Conservation (phyloP, 2,113 vertebrate species). For the Phaethon lepturus region DNA sequence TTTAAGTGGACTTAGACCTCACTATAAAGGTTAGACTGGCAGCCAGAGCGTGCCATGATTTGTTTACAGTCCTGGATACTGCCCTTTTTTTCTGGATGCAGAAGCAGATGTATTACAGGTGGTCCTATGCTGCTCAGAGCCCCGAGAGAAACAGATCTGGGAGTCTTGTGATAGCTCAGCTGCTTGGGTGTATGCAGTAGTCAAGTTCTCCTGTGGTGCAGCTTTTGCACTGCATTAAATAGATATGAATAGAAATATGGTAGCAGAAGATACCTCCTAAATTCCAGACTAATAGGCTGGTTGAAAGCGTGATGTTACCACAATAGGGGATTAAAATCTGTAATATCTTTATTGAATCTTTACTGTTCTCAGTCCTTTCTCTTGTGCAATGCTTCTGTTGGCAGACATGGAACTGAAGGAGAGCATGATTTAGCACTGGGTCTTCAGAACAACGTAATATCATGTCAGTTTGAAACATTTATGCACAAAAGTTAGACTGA, state of each 20-base stretch:
- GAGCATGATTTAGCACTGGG: background rate
- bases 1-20: background rate
- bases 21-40: background rate
- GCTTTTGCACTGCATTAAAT: background rate
- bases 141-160: background rate
- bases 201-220: background rate
- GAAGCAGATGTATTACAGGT: background rate
- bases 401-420: background rate
- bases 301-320: background rate
- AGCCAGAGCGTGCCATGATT: background rate
- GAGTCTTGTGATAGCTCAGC: background rate
- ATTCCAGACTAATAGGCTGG: background rate
- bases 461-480: background rate
- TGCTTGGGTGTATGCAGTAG: background rate
- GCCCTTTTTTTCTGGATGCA: background rate
- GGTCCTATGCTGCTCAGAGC: background rate
- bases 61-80: background rate
- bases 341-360: too few relatives aligned
- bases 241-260: background rate
- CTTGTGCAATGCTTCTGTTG: background rate
- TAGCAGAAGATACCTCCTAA: background rate
- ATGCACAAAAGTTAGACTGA: background rate
- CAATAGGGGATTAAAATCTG: background rate
- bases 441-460: background rate
- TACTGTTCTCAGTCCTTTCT: background rate